Percentiles rank a stretch among this genome's conserved stretches.
phyloP scores from a whole-genome alignment of 2,113 vertebrate species.

The Fregetta grallaria region DNA sequence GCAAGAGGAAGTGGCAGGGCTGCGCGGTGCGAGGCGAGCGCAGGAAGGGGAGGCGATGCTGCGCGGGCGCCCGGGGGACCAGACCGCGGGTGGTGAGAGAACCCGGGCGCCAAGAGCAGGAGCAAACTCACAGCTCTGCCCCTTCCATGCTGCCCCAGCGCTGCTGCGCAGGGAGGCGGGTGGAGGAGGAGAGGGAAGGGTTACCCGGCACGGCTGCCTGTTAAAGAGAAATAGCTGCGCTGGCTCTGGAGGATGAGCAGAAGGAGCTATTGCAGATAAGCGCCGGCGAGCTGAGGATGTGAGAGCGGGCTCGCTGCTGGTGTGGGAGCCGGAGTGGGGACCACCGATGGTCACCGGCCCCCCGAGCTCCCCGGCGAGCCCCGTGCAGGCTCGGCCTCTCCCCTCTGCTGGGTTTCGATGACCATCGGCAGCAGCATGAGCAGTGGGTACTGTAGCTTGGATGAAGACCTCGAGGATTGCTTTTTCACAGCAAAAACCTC shows the following conservation, averaged over 20 bases:
- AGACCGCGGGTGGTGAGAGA: constrained; percentile 73
- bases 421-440: constrained; percentile 89
- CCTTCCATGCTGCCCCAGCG: constrained; percentile 19
- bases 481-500: constrained; percentile 97
- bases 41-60: constrained; percentile 77
- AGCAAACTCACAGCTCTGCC: background rate
- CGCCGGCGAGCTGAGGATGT: constrained; percentile 21
- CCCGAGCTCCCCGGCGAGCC: background rate
- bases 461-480: constrained; percentile 92
- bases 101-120: constrained; percentile 31
- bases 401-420: constrained; percentile 46
- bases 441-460: constrained; percentile 96
- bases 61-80: constrained; percentile 43
- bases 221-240: background rate
- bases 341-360: background rate
- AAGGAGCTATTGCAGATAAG: constrained; percentile 22
- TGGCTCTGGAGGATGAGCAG: background rate
- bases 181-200: constrained; percentile 34
- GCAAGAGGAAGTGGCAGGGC: constrained; percentile 85
- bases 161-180: background rate
- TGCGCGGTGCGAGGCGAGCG: constrained; percentile 57
- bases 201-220: constrained; percentile 12
- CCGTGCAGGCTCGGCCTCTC: background rate
- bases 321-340: background rate
- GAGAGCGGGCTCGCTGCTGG: background rate